Conservation (phyloP, 2,113 vertebrate species). For the Cheirogaleus medius region DNA sequence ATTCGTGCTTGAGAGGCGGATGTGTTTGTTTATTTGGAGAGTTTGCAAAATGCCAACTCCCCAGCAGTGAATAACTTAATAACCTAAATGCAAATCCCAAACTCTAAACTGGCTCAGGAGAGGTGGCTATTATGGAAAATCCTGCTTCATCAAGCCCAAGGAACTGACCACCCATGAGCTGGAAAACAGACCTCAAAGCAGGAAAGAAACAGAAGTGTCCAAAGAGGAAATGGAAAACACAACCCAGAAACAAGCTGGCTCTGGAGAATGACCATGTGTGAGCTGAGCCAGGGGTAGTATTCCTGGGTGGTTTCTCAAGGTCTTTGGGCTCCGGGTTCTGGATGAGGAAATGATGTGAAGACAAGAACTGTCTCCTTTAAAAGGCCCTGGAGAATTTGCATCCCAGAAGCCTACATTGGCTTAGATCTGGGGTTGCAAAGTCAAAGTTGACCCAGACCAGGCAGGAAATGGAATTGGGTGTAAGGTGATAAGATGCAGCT, state of each 20-base stretch:
- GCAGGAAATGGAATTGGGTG: neutral
- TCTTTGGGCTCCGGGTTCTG: neutral
- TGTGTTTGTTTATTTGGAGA: constrained; percentile 12
- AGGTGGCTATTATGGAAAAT: constrained; percentile 26
- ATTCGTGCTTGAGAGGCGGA: neutral
- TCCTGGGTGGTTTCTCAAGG: neutral
- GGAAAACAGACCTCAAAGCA: neutral
- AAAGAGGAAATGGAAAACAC: constrained; percentile 32
- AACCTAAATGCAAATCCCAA: constrained; percentile 38
- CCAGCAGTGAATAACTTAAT: constrained; percentile 7
- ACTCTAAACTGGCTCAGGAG: constrained; percentile 34
- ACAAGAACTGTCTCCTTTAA: neutral
- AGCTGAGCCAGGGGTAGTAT: neutral
- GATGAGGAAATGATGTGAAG: neutral
- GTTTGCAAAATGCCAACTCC: constrained; percentile 35
- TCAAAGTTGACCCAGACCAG: neutral
- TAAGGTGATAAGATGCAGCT: neutral
- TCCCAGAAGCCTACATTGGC: neutral
- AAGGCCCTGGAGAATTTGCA: neutral
- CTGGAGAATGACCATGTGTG: neutral
- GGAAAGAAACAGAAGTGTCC: neutral
- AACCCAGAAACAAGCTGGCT: neutral
- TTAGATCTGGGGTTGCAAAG: neutral
- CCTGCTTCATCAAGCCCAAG: neutral
- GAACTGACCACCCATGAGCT: constrained; percentile 37